Conservation (phyloP, 2,888 invertebrate species). For the Mimumesa dahlbomi region DNA sequence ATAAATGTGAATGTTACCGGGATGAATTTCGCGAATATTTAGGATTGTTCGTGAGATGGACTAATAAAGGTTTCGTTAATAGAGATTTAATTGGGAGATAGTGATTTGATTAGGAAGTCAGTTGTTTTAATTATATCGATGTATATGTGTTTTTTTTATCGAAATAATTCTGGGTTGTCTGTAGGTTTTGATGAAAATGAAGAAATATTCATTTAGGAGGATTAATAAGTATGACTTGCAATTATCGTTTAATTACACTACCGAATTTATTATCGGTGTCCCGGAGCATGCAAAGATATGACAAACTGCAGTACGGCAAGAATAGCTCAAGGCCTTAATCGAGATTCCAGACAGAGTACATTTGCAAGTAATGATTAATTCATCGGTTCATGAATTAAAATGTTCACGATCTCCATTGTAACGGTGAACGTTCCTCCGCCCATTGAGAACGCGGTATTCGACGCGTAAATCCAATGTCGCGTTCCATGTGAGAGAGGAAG, state of each 20-base stretch:
- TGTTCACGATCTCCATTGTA: conserved; percentile 67
- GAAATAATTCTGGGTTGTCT: no score
- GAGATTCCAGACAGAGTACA: conserved; percentile 59
- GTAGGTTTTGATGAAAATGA: no score
- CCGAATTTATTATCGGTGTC: conserved; percentile 40
- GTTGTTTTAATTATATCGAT: no score
- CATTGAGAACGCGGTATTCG: conserved; percentile 49
- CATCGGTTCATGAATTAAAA: conserved; percentile 68
- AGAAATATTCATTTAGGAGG: no score
- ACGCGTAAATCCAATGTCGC: conserved; percentile 50
- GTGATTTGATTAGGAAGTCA: no score
- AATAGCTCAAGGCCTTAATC: conserved; percentile 57
- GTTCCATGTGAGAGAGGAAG: conserved; percentile 37
- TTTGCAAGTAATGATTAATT: conserved; percentile 67
- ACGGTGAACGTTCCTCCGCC: conserved; percentile 57
- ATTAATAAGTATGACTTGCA: conserved; percentile 1
- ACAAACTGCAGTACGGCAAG: conserved; percentile 53
- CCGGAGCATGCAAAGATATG: conserved; percentile 26
- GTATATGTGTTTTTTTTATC: no score
- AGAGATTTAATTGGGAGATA: no score
- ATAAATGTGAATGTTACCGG: not conserved
- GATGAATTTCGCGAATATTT: not conserved
- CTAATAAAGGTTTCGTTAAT: no score
- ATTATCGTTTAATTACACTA: conserved; percentile 34
- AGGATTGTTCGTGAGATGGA: no score